Evolutionary conservation across 1,140 invertebrate genomes (phyloP), one percentile per base, ranked within the genome.

Genomic region (Drosophila equinoxialis): DNA sequence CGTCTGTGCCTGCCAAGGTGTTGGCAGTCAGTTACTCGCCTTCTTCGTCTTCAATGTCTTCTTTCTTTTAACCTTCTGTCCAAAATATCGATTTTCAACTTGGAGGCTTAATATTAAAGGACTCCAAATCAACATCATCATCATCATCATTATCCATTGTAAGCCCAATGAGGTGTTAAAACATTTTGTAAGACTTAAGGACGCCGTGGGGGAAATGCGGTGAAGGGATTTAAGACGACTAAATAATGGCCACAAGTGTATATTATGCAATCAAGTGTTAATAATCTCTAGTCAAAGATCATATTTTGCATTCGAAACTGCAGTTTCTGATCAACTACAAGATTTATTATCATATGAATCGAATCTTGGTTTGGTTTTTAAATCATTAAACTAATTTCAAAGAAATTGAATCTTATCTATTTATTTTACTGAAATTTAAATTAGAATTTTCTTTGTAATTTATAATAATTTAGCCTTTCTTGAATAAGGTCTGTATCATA

Each of bases 81-180:
- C 62, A 65, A 79, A 30, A 90, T 90, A 90, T 90, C 87, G 87
- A 89, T 91, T 90, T 90, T 80, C 87, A 87, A 51, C 41, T 13
- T 69, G 66, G 33, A 14, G 30, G 33, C n/a, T 20, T 30, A 1
- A 30, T 14, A 37, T 35, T 37, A 39, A 20, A 20, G 58, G 17
- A 20, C 58, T 17, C 35, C 58, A 37, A 58, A 62, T 23, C 55
- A 45, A 35, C 58, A 48, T 55, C 70, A 66, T 37, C 35, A 57
- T 37, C 17, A 60, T 37, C 17, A 60, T 54, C 37, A 58, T 68
- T 51, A 17, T 11, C 42, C 58, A 17, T 65, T 77, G 76, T 68
- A 79, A 79, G 59, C 67, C 37, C 58, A 86, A 74, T 76, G 84
- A 87, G 83, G 83, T 87, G 83, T 86, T 86, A 82, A 86, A 86